Base-by-base conservation (phyloP, 2,888 invertebrate species). In the Leptinotarsa rubiginosa region DNA sequence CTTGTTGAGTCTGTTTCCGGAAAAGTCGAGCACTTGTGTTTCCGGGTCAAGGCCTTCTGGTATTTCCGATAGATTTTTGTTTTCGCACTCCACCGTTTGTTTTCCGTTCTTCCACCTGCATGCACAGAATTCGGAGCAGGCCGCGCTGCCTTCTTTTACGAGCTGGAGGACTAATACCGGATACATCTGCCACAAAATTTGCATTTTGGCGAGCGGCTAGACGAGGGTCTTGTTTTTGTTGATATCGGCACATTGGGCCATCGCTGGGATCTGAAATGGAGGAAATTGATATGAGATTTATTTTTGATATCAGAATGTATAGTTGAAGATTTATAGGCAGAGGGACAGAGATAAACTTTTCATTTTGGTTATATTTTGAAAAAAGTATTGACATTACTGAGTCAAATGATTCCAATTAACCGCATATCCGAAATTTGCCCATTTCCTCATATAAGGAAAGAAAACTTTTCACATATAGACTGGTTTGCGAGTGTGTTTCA, bases 61-160 rank as follows among this genome's bases (percentile, higher is more conserved):
- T 73, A 97, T 92, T 15, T 91, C 90, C 78, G 93, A 91, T 70
- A 97, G 89, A 69, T 92, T 92, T 85, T 93, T 93, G 76, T 93
- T 92, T 66, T 93, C 91, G 88, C 97, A 97, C 86, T 96, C 96
- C 69, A 96, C 96, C 79, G 95, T 95, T 86, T 96, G 94, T 85
- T 97, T 97, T 67, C 97, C 97, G 84, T 94, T 94, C 87, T 96
- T 96, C 97, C 97, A 97, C 87, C 96, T 96, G 90, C 97, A 97
- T 70, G 92, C 90, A 87, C 97, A 97, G 80, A 92, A 92, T 47
- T 91, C 89, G 41, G 96, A 96, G 86, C 96, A 96, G 69, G 91
- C 91, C 12, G 67, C 47, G 20, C 66, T 72, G 47, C 75, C 79
- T 50, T 75, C 77, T 56, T 75, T 77, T 66, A 77, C 67, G 41